Conservation (phyloP, 2,797 vertebrate genomes). For the Oreonectes daqikongensis region DNA sequence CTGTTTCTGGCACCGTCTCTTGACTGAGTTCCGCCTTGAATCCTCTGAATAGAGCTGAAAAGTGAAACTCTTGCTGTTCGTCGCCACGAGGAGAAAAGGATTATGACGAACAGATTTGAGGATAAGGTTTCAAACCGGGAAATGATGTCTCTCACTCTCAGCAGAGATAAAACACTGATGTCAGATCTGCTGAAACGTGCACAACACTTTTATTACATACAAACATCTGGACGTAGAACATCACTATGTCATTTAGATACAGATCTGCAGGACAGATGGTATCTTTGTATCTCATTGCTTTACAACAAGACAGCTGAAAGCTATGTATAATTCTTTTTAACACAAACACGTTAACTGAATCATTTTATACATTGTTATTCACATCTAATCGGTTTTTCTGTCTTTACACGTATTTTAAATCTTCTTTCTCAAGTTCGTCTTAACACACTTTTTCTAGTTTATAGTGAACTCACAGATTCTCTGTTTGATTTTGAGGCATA, state of each 20-base stretch:
- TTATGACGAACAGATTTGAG: conserved; percentile 16
- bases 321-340: no score
- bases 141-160: neutral
- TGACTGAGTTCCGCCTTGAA: neutral
- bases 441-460: neutral
- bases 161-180: neutral
- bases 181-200: neutral
- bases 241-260: neutral
- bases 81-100: conserved; percentile 16
- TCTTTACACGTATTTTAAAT: neutral
- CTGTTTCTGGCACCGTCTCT: neutral
- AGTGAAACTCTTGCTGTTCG: conserved; percentile 31
- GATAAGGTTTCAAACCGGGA: conserved; percentile 35
- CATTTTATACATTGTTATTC: no score
- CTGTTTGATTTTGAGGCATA: neutral
- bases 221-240: neutral
- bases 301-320: neutral
- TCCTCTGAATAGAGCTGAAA: conserved; percentile 34
- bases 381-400: neutral
- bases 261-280: neutral
- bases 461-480: neutral
- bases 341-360: no score
- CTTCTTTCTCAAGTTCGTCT: neutral
- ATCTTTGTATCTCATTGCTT: neutral
- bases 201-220: neutral